These are phyloP conservation scores for Pseudochirops cupreus DNA, from an alignment of 2,797 vertebrate species.

Conservation along the genomic window DNA sequence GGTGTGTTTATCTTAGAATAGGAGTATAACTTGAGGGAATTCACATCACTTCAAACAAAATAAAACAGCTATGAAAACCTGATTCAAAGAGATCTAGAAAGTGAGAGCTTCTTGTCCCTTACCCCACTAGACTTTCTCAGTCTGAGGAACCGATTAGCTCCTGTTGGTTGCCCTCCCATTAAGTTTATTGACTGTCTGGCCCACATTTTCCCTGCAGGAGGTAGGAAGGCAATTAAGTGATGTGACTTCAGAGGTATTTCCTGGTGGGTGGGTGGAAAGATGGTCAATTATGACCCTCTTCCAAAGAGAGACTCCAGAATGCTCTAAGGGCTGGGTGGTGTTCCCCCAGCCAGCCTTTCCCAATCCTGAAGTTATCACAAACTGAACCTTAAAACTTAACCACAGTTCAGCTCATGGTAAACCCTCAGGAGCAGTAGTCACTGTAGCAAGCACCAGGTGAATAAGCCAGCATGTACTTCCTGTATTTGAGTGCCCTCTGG, in stretches of 20 bases:
- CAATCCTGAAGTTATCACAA: not conserved
- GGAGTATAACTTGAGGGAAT: not conserved
- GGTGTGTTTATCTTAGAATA: not conserved
- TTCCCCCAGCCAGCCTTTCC: not conserved
- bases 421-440: not conserved
- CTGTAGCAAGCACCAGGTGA: not conserved
- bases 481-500: not conserved
- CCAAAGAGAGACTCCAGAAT: conserved; percentile 15
- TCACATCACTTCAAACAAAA: not conserved
- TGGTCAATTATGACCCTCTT: conserved; percentile 19
- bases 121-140: not conserved
- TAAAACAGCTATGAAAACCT: not conserved
- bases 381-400: not conserved
- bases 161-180: not conserved
- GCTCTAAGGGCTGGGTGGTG: not conserved
- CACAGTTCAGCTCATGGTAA: not conserved
- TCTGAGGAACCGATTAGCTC: not conserved
- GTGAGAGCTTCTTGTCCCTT: not conserved
- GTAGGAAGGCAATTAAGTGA: not conserved
- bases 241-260: conserved; percentile 24
- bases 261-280: conserved; percentile 39
- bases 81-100: not conserved
- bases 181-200: not conserved
- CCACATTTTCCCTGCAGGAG: not conserved
- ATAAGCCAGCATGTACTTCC: not conserved